phyloP scores from a whole-genome alignment of 1,140 invertebrate genomes.

The Temnothorax curvispinosus region DNA sequence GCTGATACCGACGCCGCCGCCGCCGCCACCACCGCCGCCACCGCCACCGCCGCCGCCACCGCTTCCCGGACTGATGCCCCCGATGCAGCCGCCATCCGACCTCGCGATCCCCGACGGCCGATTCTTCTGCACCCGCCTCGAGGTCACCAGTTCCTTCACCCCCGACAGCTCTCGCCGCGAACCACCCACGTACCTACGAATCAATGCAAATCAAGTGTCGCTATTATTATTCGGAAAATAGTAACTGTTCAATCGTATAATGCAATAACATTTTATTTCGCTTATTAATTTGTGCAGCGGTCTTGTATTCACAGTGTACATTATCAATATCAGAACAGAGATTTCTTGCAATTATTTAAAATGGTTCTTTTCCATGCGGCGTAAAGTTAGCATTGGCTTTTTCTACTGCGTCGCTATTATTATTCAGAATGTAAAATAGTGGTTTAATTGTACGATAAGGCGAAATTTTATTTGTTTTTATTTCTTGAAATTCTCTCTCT shows the following conservation, averaged over 20 bases:
- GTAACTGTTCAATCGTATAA: not conserved
- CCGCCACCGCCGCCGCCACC: constrained; percentile 62
- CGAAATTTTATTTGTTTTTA: not conserved
- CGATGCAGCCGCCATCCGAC: constrained; percentile 73
- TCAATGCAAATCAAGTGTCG: constrained; percentile 2
- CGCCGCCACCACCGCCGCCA: constrained; percentile 55
- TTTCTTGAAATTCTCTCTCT: not conserved
- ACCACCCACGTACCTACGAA: constrained; percentile 79
- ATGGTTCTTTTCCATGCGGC: not conserved
- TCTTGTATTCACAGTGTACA: not conserved
- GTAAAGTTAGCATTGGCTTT: not conserved
- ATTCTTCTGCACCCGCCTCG: constrained; percentile 80
- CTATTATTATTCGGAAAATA: constrained; percentile 22
- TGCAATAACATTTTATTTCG: not conserved
- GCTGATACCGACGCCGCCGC: constrained; percentile 62
- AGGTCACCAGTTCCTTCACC: constrained; percentile 81
- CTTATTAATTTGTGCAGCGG: not conserved
- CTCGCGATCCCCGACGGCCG: constrained; percentile 77
- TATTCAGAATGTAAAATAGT: not conserved
- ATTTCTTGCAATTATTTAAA: not conserved
- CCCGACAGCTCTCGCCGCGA: constrained; percentile 81
- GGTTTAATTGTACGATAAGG: not conserved
- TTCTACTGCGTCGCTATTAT: not conserved
- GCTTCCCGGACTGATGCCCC: constrained; percentile 67
- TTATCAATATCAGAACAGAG: not conserved